Percentiles rank a stretch among this genome's conserved stretches.
These are phyloP conservation scores for Drosophila greeni DNA, from an alignment of 2,888 invertebrate species.

Conservation along the genomic window DNA sequence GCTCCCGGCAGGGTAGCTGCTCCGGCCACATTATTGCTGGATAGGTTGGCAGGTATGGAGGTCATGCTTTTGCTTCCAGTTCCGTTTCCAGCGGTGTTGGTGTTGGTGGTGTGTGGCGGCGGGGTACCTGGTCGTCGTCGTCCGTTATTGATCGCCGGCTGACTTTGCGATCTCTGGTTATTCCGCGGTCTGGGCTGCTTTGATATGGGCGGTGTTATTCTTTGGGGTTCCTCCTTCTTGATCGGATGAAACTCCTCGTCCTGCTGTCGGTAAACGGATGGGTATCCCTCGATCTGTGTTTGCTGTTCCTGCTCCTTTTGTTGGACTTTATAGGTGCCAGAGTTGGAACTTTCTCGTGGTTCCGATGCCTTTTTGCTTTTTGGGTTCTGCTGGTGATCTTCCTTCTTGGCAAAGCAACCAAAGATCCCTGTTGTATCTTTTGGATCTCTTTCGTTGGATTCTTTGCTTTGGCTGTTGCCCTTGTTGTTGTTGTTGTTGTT, in stretches of 20 bases:
- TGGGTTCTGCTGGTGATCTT: slow-evolving; percentile 13
- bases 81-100: slow-evolving; percentile 38
- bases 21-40: slow-evolving; percentile 70
- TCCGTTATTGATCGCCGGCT: slow-evolving; percentile 50
- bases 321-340: slow-evolving; percentile 67
- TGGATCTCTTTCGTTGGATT: slow-evolving; percentile 22
- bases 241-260: slow-evolving; percentile 51
- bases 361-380: slow-evolving; percentile 17
- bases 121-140: slow-evolving; percentile 54
- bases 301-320: slow-evolving; percentile 50
- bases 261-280: slow-evolving; percentile 48
- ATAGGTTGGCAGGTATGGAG: slow-evolving; percentile 60
- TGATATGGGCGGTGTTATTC: slow-evolving; percentile 33
- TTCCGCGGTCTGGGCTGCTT: slow-evolving; percentile 49
- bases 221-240: slow-evolving; percentile 6
- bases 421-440: slow-evolving; percentile 45
- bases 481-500: slow-evolving; percentile 27
- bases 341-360: slow-evolving; percentile 32
- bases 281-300: slow-evolving; percentile 9
- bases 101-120: slow-evolving; percentile 53
- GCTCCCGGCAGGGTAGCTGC: slow-evolving; percentile 36
- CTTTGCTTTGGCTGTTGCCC: slow-evolving; percentile 22
- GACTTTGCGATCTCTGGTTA: slow-evolving; percentile 49
- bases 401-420: slow-evolving; percentile 52
- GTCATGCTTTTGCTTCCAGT: slow-evolving; percentile 57